These are phyloP conservation scores for Pao palembangensis DNA, from an alignment of 2,113 vertebrate species.

Conservation along the genomic window DNA sequence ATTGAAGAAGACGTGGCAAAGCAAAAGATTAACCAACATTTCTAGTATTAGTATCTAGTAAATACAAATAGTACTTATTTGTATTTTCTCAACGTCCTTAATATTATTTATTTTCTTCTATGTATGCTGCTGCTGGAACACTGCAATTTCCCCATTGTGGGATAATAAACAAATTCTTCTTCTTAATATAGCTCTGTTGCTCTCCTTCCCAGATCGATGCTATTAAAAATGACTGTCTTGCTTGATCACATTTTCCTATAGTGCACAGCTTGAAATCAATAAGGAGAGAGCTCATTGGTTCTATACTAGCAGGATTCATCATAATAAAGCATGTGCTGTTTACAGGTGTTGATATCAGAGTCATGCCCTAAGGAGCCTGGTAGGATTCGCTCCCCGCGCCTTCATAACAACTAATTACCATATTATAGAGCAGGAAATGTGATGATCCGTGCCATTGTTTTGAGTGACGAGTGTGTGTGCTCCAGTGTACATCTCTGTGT, in stretches of 20 bases:
- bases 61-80: no score
- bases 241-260: constrained; percentile 36
- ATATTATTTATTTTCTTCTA: no score
- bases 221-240: constrained; percentile 13
- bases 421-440: constrained; percentile 48
- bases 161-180: no score
- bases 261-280: constrained; percentile 53
- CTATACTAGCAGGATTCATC: constrained; percentile 63
- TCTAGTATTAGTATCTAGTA: not conserved
- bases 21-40: not conserved
- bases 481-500: constrained; percentile 23
- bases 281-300: constrained; percentile 27
- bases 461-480: not conserved
- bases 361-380: constrained; percentile 43
- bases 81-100: no score
- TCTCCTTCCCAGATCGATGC: constrained; percentile 1
- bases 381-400: constrained; percentile 53
- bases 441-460: constrained; percentile 14
- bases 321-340: constrained; percentile 52
- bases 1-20: not conserved
- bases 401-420: constrained; percentile 61
- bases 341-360: constrained; percentile 51
- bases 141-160: no score
- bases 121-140: no score
- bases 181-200: no score